phyloP scores from a whole-genome alignment of 1,140 invertebrate species.

The Zaprionus lachaisei region DNA sequence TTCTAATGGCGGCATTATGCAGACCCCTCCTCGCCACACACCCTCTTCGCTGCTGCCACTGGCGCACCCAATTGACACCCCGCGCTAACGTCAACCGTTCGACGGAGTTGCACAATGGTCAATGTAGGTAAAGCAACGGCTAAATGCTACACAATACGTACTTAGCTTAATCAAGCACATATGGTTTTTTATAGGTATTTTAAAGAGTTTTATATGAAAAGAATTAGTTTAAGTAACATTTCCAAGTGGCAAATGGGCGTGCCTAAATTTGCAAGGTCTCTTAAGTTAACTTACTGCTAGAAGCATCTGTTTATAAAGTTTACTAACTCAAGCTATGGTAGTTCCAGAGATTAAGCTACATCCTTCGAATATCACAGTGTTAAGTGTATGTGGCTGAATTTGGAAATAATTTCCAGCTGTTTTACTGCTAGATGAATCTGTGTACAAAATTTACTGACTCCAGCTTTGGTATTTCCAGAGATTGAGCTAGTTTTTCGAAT shows the following conservation, averaged over 20 bases:
- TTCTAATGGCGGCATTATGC: slow-evolving; percentile 80
- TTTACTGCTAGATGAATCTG: neutral
- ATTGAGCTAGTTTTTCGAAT: neutral
- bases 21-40: slow-evolving; percentile 13
- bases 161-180: no score
- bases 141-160: no score
- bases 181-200: neutral
- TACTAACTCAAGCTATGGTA: neutral
- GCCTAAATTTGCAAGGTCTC: neutral
- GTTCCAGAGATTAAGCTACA: neutral
- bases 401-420: neutral
- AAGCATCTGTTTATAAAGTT: neutral
- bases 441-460: neutral
- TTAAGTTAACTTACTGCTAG: neutral
- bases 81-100: neutral
- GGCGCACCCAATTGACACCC: slow-evolving; percentile 1
- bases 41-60: neutral
- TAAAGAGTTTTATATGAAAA: neutral
- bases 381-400: neutral
- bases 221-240: neutral
- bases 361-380: neutral
- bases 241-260: neutral
- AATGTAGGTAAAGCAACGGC: neutral
- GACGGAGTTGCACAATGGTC: slow-evolving; percentile 1
- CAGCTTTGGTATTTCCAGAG: neutral